Conservation (phyloP, 2,113 vertebrate genomes). For the Oncorhynchus nerka region DNA sequence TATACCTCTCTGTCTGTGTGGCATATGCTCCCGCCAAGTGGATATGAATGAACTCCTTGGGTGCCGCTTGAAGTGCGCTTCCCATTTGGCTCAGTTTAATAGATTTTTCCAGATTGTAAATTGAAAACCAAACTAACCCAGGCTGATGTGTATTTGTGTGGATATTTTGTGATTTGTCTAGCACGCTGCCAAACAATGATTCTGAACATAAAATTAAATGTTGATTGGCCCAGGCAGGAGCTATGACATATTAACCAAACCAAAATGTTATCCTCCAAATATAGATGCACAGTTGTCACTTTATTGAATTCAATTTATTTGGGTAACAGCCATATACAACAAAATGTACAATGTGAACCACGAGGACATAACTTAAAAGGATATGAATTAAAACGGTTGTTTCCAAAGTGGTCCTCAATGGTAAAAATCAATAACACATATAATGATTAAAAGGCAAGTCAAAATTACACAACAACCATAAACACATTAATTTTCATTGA, state of each 20-base stretch:
- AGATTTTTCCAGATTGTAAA: conserved; percentile 22
- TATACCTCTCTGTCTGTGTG: too few relatives aligned
- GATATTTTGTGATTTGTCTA: not conserved
- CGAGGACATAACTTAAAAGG: too few relatives aligned
- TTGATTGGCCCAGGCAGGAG: not conserved
- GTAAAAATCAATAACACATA: too few relatives aligned
- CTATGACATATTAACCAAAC: not conserved
- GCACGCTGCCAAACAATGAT: not conserved
- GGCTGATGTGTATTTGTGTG: not conserved
- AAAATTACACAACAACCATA: too few relatives aligned
- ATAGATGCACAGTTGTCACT: not conserved
- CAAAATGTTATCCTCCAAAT: not conserved
- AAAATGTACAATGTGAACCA: too few relatives aligned
- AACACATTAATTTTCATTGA: too few relatives aligned
- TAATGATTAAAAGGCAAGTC: too few relatives aligned
- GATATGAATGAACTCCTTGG: conserved; percentile 4
- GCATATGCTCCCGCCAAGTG: conserved; percentile 2
- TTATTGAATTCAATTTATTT: not conserved
- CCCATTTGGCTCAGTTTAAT: conserved; percentile 1
- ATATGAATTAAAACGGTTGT: too few relatives aligned
- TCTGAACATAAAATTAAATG: not conserved
- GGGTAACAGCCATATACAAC: too few relatives aligned
- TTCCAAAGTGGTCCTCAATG: too few relatives aligned
- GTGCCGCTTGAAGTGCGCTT: not conserved
- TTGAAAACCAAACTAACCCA: conserved; percentile 14